Base-by-base conservation (phyloP, 2,888 invertebrate species). In the Sclerodermus sp. region DNA sequence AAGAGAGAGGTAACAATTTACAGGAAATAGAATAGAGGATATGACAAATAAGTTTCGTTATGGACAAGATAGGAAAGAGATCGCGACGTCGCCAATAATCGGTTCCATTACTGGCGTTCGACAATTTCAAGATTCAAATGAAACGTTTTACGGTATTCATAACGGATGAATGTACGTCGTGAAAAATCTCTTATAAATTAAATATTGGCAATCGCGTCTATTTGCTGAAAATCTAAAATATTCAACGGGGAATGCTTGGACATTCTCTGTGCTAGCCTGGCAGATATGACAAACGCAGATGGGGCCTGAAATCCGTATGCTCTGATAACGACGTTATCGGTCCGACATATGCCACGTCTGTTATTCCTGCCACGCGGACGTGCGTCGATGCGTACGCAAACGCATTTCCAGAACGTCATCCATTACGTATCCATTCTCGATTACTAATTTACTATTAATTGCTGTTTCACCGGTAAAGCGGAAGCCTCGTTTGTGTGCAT, bases 301-400 rank as follows among this genome's bases (percentile, higher is more conserved):
- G 58, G 53, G 37, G 39, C 58, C 51, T 48, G 49, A 38, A 57
- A 47, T 53, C 51, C 54, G 49, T 53, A 56, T 50, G 56, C 53
- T 42, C 58, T 53, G 58, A 58, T 58, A 60, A 58, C 58, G 50
- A 54, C 58, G 58, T 57, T 60, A 58, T 58, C 58, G 46, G 51
- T 17, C 41, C 58, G 56, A 52, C 57, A 39, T 51, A 51, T 49
- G 49, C 34, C 34, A 50, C 47, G 47, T 45, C 52, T 49, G 58
- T 53, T 58, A 55, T 46, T 49, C 49, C 41, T 14, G 53, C 55
- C 54, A 57, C 43, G 49, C 43, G 37, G 42, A 50, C 45, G 47
- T 15, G 41, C 43, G 49, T 47, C 41, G 50, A 43, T 41, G 42
- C 49, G 43, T 23, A 8, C 23, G 23, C 23, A 23, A 23, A 23